Evolutionary conservation across 2,797 vertebrate species (phyloP), one percentile per base, ranked within the genome.

Genomic region (Fundulus diaphanus): DNA sequence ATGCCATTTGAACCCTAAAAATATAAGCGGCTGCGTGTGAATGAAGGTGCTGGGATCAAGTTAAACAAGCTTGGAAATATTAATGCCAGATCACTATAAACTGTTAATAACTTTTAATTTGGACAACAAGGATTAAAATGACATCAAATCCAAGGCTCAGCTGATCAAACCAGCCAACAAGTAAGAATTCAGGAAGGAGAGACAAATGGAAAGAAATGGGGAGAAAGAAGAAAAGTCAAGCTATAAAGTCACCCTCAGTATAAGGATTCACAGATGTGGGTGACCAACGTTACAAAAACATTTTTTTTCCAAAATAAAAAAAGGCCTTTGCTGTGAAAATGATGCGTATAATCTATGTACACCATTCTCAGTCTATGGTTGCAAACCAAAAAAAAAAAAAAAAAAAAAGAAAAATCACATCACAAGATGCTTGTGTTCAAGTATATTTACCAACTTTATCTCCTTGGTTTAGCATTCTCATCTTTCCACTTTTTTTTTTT

Each of bases 101-200:
- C 91, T 54, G 94, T 93, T 96, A 90, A 95, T 92, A 94, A 93
- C 82, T 96, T 98, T 98, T 95, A 95, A 97, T 97, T 95, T 95
- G 94, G 94, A 95, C 92, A 92, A 91, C 91, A 92, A 95, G 94
- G 92, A 92, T 93, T 94, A 95, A 94, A 94, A 93, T 91, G 88
- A 95, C 93, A 94, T 93, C 84, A 87, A 92, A 91, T 90, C 87
- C 83, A 90, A 92, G 91, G 92, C 90, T 84, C 85, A 90, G 88
- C 85, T 78, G 90, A 74, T 90, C 68, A 85, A 83, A 89, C 85
- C 87, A 93, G 85, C 92, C 94, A 89, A 92, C 92, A 93, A 93
- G 82, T 85, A 82, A 84, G 46, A 79, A 77, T 82, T 73, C 82
- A 87, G 84, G 79, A 90, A 88, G 87, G 77, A 90, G 69, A 90